Percentiles rank a stretch among this genome's conserved stretches.
phyloP scores from a whole-genome alignment of 2,797 vertebrate species.

The Prunella strophiata region DNA sequence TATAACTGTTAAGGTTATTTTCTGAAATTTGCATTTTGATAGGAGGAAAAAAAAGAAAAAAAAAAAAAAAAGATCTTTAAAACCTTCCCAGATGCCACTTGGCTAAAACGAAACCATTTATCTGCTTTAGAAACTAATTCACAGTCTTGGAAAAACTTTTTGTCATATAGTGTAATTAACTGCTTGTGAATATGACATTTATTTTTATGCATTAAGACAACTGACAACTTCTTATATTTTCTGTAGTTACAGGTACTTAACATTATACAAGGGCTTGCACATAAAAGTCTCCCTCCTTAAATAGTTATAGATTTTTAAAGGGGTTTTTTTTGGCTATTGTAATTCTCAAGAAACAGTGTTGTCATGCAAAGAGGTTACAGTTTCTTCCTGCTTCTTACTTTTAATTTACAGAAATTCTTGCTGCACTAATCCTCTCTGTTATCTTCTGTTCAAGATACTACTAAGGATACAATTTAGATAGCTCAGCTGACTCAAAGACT shows the following conservation, averaged over 20 bases:
- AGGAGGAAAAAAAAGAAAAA: neutral
- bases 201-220: constrained; percentile 1
- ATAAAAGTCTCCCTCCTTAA: neutral
- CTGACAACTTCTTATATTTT: neutral
- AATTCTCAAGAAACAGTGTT: neutral
- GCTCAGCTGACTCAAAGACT: neutral
- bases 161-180: neutral
- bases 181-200: neutral
- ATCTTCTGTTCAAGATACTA: neutral
- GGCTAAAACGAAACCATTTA: constrained; percentile 13
- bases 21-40: constrained; percentile 22
- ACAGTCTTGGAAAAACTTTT: neutral
- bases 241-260: neutral
- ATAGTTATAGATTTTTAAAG: neutral
- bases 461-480: neutral
- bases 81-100: neutral
- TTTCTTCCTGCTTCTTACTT: constrained; percentile 19
- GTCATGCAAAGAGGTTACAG: neutral
- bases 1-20: constrained; percentile 20
- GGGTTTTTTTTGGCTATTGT: neutral
- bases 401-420: neutral
- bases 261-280: neutral
- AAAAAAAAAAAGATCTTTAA: neutral
- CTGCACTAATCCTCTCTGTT: neutral
- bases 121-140: constrained; percentile 23